Conservation (phyloP, 1,140 invertebrate species). For the Agrilus planipennis region DNA sequence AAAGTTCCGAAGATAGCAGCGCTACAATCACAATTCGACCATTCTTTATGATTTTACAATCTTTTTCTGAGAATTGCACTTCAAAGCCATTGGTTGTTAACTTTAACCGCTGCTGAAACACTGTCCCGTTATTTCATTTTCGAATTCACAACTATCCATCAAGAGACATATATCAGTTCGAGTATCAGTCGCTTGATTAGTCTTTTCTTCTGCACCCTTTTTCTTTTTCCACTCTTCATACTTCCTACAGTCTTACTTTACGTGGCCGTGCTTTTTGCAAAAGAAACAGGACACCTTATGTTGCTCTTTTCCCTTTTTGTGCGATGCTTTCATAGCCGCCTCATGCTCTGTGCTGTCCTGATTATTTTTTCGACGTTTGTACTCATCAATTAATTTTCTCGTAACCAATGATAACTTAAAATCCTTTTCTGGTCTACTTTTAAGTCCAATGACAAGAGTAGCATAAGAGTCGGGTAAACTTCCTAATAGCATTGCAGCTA, state of each 20-base stretch:
- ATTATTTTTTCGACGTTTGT: conserved; percentile 1
- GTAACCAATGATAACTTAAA: conserved; percentile 3
- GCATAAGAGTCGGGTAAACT: conserved; percentile 4
- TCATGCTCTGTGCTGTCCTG: not conserved
- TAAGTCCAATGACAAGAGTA: conserved; percentile 1
- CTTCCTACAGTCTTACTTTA: conserved; percentile 1
- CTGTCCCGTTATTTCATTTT: not conserved
- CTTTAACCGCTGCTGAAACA: not conserved
- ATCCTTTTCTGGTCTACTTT: conserved; percentile 1
- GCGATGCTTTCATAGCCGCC: conserved; percentile 2
- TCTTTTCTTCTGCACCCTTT: not conserved
- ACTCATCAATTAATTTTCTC: conserved; percentile 5
- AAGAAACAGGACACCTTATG: conserved; percentile 1
- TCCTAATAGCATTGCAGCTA: not conserved
- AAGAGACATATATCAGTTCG: too few species aligned
- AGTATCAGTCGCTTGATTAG: not conserved
- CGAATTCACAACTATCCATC: not conserved
- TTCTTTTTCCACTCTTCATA: conserved; percentile 4
- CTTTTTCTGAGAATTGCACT: too few species aligned
- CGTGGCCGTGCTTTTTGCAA: conserved; percentile 2
- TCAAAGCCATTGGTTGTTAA: not conserved
- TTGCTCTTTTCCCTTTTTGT: conserved; percentile 1
- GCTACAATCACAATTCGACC: not conserved
- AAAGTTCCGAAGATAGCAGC: too few species aligned
- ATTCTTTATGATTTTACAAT: not conserved